These are phyloP conservation scores for Zhuqinia jingwanae DNA, from an alignment of 2,888 invertebrate genomes.

Conservation along the genomic window DNA sequence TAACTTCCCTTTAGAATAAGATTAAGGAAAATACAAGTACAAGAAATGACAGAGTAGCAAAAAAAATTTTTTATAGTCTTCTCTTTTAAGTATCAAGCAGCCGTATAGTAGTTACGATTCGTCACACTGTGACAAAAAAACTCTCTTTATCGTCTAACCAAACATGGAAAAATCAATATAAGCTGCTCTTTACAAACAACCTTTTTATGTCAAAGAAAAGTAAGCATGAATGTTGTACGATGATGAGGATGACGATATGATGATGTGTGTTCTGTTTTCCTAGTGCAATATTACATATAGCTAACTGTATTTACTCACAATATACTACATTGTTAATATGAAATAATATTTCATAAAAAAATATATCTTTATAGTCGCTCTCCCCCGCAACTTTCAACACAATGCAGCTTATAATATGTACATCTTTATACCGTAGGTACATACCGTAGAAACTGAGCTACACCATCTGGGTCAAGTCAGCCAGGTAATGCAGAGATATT, in stretches of 20 bases:
- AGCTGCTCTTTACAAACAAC: conserved; percentile 66
- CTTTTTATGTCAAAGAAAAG: conserved; percentile 57
- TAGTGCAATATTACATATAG: not conserved
- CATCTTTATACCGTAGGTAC: too few species aligned
- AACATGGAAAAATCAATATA: conserved; percentile 67
- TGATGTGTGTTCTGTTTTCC: not conserved
- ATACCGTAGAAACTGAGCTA: not conserved
- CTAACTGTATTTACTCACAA: too few species aligned
- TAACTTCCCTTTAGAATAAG: not conserved
- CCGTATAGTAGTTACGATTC: conserved; percentile 36
- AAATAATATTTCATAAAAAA: not conserved
- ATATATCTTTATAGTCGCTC: conserved; percentile 25
- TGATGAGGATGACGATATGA: conserved; percentile 16
- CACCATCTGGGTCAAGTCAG: not conserved
- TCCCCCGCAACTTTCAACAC: conserved; percentile 51
- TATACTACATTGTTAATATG: too few species aligned
- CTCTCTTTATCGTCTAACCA: not conserved
- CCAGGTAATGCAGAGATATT: not conserved
- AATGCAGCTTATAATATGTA: too few species aligned
- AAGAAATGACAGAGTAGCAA: not conserved
- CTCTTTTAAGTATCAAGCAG: conserved; percentile 17
- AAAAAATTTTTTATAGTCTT: not conserved
- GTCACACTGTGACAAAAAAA: conserved; percentile 55
- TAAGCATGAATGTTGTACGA: conserved; percentile 6
- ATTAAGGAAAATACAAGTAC: not conserved